These are phyloP conservation scores for Gasteruption jaculator DNA, from an alignment of 2,888 invertebrate species.

Conservation along the genomic window DNA sequence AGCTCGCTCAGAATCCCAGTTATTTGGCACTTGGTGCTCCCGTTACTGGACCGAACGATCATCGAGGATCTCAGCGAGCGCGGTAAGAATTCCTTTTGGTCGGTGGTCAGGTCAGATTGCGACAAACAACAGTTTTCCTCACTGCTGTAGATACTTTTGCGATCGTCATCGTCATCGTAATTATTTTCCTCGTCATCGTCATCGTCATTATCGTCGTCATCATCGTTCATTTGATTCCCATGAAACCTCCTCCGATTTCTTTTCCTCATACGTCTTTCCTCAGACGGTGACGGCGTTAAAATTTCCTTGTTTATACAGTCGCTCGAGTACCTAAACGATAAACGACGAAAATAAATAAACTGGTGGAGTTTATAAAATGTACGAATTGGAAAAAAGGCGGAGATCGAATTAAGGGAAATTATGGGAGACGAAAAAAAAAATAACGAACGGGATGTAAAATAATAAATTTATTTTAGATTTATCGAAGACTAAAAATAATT, in stretches of 20 bases:
- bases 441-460: too few relatives aligned
- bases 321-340: too few relatives aligned
- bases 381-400: background rate
- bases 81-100: constrained; percentile 1
- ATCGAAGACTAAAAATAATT: too few relatives aligned
- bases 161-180: background rate
- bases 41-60: constrained; percentile 26
- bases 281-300: too few relatives aligned
- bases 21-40: constrained; percentile 23
- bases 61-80: constrained; percentile 26
- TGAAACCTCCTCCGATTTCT: constrained; percentile 12
- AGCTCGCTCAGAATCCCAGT: constrained; percentile 14
- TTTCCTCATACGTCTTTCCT: too few relatives aligned
- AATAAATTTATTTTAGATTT: too few relatives aligned
- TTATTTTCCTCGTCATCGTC: background rate
- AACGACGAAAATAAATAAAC: too few relatives aligned
- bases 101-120: background rate
- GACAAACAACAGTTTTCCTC: constrained; percentile 7
- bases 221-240: constrained; percentile 10
- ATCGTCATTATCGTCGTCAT: background rate
- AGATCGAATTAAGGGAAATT: background rate
- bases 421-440: background rate
- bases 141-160: too few relatives aligned
- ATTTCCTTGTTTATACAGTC: too few relatives aligned
- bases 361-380: too few relatives aligned